Evolutionary conservation across 1,140 invertebrate species (phyloP).

Genomic region (Dreissena polymorpha): DNA sequence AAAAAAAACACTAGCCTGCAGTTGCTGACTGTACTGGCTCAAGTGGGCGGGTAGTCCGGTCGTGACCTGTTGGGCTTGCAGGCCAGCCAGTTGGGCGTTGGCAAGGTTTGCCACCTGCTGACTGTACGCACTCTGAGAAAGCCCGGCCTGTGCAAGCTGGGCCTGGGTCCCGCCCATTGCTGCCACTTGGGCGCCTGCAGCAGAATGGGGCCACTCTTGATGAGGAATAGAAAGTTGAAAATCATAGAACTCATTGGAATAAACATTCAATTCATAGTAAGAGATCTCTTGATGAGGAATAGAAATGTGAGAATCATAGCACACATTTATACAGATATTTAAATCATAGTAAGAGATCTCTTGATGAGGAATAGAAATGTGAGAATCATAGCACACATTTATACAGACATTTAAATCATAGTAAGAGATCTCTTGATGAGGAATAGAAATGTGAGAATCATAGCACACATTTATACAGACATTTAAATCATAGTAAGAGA

Average conservation of each 20-base stretch:
- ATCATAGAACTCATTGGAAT: not conserved
- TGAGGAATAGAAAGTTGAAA: constrained; percentile 7
- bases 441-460: too few relatives aligned
- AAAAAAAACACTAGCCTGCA: too few relatives aligned
- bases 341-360: too few relatives aligned
- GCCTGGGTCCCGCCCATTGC: constrained; percentile 31
- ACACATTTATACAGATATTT: too few relatives aligned
- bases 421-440: too few relatives aligned
- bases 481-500: too few relatives aligned
- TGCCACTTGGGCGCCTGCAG: constrained; percentile 43
- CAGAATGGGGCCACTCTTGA: constrained; percentile 38
- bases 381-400: too few relatives aligned
- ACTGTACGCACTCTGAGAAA: constrained; percentile 45
- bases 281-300: too few relatives aligned
- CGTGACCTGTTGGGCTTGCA: constrained; percentile 50
- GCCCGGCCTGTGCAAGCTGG: constrained; percentile 7
- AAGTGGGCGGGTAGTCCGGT: constrained; percentile 23
- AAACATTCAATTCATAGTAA: not conserved
- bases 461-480: too few relatives aligned
- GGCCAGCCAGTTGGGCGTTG: constrained; percentile 47
- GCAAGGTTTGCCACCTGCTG: constrained; percentile 48
- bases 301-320: too few relatives aligned
- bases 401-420: too few relatives aligned
- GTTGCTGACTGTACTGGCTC: constrained; percentile 38
- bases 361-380: too few relatives aligned